Evolutionary conservation across 2,113 vertebrate species (phyloP).

Genomic region (Corvus hawaiiensis): DNA sequence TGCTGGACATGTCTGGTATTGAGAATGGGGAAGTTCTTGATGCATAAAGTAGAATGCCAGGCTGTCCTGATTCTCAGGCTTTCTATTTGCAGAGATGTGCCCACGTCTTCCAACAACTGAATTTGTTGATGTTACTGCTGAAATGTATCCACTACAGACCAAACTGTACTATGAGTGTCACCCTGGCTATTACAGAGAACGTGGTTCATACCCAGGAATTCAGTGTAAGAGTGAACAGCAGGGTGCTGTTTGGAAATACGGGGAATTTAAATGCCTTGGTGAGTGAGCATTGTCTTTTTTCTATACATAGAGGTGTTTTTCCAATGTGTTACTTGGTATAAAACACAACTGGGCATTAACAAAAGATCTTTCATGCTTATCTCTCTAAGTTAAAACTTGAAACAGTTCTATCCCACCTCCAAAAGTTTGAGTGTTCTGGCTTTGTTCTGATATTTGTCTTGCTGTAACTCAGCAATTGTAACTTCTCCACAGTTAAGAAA

Average conservation of each 20-base stretch:
- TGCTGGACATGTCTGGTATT: background rate
- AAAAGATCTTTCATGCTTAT: background rate
- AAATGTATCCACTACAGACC: background rate
- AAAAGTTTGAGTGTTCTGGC: background rate
- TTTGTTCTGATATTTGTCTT: background rate
- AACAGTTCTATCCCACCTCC: background rate
- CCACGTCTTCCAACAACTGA: rapidly evolving
- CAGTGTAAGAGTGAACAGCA: background rate
- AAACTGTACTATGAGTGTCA: background rate
- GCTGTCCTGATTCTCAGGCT: background rate
- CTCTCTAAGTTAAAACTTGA: background rate
- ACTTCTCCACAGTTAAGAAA: background rate
- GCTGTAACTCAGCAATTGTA: background rate
- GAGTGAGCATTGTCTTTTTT: background rate
- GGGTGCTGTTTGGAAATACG: background rate
- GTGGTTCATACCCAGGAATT: background rate
- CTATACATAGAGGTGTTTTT: background rate
- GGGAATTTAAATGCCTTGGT: background rate
- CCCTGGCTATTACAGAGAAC: background rate
- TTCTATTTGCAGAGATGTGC: background rate
- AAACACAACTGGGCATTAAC: background rate
- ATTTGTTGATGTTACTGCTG: slow-evolving; percentile 23
- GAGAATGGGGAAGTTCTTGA: background rate
- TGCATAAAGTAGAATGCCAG: background rate
- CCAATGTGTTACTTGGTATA: background rate